Evolutionary conservation across 1,140 invertebrate genomes (phyloP).

Genomic region (Choristoneura fumiferana): DNA sequence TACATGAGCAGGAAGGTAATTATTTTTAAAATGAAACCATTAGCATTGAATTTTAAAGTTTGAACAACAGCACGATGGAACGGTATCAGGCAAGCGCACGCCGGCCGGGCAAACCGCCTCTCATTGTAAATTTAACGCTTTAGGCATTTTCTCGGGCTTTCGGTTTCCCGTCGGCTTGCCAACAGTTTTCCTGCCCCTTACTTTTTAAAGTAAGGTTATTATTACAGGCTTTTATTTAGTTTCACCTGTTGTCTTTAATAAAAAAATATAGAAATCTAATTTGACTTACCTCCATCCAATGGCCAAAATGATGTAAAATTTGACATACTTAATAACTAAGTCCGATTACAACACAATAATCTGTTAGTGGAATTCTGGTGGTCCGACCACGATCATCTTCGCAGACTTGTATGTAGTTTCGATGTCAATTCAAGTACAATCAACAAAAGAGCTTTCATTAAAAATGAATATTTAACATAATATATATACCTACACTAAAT

Average conservation of each 20-base stretch:
- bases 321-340: too few species aligned
- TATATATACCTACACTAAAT: too few species aligned
- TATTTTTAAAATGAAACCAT: neutral
- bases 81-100: neutral
- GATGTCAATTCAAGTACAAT: too few species aligned
- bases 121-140: conserved; percentile 37
- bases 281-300: too few species aligned
- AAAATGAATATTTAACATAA: too few species aligned
- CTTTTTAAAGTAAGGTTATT: conserved; percentile 32
- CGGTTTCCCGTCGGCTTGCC: conserved; percentile 21
- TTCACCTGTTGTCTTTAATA: neutral
- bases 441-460: too few species aligned
- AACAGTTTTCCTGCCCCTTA: conserved; percentile 9
- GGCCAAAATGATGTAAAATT: too few species aligned
- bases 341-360: too few species aligned
- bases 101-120: conserved; percentile 22
- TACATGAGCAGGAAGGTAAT: too few species aligned
- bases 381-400: too few species aligned
- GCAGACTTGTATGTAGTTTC: too few species aligned
- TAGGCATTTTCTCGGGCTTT: conserved; percentile 31
- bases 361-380: too few species aligned
- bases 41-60: conserved; percentile 29
- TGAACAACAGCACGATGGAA: conserved; percentile 13
- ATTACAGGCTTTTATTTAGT: conserved; percentile 13
- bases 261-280: neutral